Evolutionary conservation across 2,888 invertebrate species (phyloP).

Genomic region (Drepanosiphum platanoidis): DNA sequence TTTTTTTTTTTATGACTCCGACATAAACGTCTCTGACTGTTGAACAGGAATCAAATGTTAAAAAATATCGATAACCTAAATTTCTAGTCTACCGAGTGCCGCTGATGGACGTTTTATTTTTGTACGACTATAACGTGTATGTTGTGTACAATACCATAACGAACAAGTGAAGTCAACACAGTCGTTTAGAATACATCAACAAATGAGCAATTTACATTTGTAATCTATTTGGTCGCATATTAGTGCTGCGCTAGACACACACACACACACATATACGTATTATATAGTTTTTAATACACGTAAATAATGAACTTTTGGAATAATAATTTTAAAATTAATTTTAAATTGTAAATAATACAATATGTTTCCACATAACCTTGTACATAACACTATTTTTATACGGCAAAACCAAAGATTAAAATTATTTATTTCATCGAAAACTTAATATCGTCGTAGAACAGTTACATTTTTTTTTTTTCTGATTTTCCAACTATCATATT

Average conservation of each 20-base stretch:
- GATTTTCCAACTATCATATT: too few species aligned
- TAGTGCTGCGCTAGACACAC: background rate
- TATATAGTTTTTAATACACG: background rate
- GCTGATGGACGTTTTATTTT: background rate
- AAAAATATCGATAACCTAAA: background rate
- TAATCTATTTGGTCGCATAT: slow-evolving; percentile 13
- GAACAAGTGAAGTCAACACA: background rate
- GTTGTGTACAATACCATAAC: background rate
- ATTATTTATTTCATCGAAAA: background rate
- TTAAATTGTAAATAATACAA: background rate
- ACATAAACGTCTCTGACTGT: background rate
- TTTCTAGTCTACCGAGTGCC: background rate
- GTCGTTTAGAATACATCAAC: slow-evolving; percentile 20
- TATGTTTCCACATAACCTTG: background rate
- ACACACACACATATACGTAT: background rate
- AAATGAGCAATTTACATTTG: slow-evolving; percentile 28
- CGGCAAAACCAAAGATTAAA: background rate
- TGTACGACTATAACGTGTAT: background rate
- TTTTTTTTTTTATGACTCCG: background rate
- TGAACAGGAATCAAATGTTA: background rate
- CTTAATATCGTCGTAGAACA: too few species aligned
- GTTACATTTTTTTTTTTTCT: too few species aligned
- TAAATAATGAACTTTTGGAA: background rate
- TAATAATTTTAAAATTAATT: slow-evolving; percentile 1
- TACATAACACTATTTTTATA: background rate